These are phyloP conservation scores for Octodonta nipae DNA, from an alignment of 2,888 invertebrate species.

Conservation along the genomic window DNA sequence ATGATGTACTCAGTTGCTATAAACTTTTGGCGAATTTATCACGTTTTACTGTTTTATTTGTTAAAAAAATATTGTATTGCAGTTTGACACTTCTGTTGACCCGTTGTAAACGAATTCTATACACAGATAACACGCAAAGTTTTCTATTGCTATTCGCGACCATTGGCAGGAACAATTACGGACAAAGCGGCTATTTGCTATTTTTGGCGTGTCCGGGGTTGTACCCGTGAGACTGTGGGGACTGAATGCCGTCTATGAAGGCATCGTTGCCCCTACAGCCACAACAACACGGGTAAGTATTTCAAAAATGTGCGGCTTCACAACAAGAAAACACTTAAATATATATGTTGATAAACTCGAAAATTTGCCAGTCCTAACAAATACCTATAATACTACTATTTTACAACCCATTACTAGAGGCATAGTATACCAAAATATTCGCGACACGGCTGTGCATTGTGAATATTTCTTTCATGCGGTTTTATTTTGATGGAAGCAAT, in stretches of 20 bases:
- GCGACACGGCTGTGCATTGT: conserved; percentile 9
- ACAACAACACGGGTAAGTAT: conserved; percentile 25
- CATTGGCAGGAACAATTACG: conserved; percentile 37
- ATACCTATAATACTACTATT: conserved; percentile 24
- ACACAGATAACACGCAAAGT: conserved; percentile 28
- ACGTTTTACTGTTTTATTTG: too few relatives aligned
- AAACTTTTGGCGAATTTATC: too few relatives aligned
- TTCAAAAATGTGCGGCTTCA: conserved; percentile 28
- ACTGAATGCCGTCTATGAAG: conserved; percentile 6
- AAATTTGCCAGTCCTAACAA: conserved; percentile 32
- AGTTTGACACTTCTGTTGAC: too few relatives aligned
- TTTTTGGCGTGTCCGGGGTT: conserved; percentile 19
- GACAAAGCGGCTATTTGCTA: conserved; percentile 36
- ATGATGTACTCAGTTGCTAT: too few relatives aligned
- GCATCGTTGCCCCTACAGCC: conserved; percentile 24
- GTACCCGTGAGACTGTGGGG: conserved; percentile 21
- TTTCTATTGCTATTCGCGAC: conserved; percentile 33
- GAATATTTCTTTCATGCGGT: too few relatives aligned
- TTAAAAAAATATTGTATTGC: too few relatives aligned
- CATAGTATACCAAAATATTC: conserved; percentile 9
- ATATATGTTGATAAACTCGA: conserved; percentile 29
- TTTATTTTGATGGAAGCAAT: too few relatives aligned
- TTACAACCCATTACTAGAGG: conserved; percentile 14
- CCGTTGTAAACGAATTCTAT: conserved; percentile 26
- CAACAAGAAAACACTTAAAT: conserved; percentile 36